These are phyloP conservation scores for Pocillopora grandis DNA, from an alignment of 92 coral and sea anemone species.

Conservation along the genomic window DNA sequence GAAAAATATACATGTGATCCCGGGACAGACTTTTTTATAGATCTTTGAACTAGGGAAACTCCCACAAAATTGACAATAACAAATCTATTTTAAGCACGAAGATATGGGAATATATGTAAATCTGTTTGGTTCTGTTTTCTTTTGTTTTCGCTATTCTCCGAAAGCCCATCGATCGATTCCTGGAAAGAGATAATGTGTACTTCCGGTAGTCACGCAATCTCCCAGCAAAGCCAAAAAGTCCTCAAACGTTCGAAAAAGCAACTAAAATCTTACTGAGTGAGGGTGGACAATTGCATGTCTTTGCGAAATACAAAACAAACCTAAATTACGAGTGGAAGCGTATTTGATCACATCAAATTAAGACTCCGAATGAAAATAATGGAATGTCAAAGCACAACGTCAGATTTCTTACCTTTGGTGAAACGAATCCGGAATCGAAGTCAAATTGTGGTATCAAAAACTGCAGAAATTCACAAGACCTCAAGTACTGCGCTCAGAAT, in stretches of 20 bases:
- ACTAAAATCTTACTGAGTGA: neutral
- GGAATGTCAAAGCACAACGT: no score
- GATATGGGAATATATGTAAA: constrained; percentile 13
- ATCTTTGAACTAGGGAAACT: constrained; percentile 12
- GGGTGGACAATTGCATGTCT: neutral
- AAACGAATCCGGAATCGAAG: no score
- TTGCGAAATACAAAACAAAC: no score
- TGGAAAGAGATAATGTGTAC: constrained; percentile 30
- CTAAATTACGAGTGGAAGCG: no score
- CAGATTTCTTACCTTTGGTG: no score
- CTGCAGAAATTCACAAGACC: no score
- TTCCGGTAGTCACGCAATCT: constrained; percentile 44
- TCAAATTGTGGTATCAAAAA: no score
- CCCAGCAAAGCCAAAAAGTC: neutral
- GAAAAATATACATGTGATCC: neutral
- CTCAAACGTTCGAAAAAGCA: neutral
- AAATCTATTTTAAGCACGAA: constrained; percentile 32
- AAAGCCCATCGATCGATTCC: constrained; percentile 8
- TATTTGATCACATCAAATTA: no score
- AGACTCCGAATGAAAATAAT: no score
- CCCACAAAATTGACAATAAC: neutral
- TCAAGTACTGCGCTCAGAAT: no score
- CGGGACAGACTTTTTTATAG: constrained; percentile 30
- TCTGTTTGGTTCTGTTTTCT: neutral
- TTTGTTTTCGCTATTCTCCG: constrained; percentile 26